Base-by-base conservation (phyloP, 2,888 invertebrate species). In the Pogonocherus hispidulus region DNA sequence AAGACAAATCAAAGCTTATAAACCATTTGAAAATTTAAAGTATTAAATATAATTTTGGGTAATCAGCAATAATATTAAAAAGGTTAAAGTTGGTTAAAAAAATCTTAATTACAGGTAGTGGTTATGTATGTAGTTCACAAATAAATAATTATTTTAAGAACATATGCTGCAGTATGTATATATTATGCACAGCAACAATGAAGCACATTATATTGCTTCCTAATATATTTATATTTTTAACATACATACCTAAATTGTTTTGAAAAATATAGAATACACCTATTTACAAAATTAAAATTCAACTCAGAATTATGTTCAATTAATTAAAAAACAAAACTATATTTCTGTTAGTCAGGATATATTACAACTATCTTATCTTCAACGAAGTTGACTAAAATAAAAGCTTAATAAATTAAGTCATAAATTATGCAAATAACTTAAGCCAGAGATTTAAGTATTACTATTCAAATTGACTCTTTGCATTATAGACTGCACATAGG, bases 401-500 rank as follows among this genome's bases (percentile, higher is more conserved):
- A 35, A 62, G n/a, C 14, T 41, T 41, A 4, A 41, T 4, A 51
- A 37, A 52, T 16, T 52, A 22, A 49, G 16, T 41, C 3, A 35
- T 41, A 37, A 55, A 37, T 62, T 49, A 59, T 35, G 51, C 14
- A 35, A 60, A 20, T 8, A 49, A 51, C 27, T 46, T 59, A 27
- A 8, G 27, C 27, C 8, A 27, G 3, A 27, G 3, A 5, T 2
- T 41, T 41, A 41, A n/a, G 41, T 14, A 20, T 51, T 59, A 59
- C 59, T 51, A 22, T 51, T 62, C 56, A 73, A 68, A 67, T 81
- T 82, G 3, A 82, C 80, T 67, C 79, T 84, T 70, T 93, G 93
- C 82, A 92, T 89, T 81, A 94, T 93, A 32, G 94, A 94, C 86
- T 95, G 94, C 16, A 96, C 92, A 84, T 97, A 97, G 63, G 95